phyloP scores from a whole-genome alignment of 2,888 invertebrate genomes.

The Hedya salicella region DNA sequence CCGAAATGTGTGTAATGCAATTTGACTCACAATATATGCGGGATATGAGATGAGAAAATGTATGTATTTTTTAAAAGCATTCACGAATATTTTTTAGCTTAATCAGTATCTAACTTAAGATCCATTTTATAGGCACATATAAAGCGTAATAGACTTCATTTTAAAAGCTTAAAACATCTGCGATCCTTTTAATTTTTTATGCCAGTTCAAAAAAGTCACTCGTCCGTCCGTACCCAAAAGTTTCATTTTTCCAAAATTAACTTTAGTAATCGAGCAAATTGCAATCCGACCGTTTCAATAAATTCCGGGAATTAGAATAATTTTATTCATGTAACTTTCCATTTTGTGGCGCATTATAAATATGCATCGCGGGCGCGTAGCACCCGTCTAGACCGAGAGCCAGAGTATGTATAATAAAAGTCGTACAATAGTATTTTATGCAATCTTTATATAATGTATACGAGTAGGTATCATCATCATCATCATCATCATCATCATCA shows the following conservation, averaged over 20 bases:
- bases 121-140: neutral
- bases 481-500: too few species aligned
- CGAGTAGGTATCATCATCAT: too few species aligned
- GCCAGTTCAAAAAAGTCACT: neutral
- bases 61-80: too few species aligned
- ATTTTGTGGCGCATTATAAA: slow-evolving; percentile 1
- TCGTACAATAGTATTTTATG: too few species aligned
- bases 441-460: too few species aligned
- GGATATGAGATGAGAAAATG: too few species aligned
- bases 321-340: slow-evolving; percentile 20
- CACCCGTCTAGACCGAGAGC: neutral
- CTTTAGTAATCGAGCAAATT: slow-evolving; percentile 15
- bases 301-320: slow-evolving; percentile 12
- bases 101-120: too few species aligned
- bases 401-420: too few species aligned
- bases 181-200: slow-evolving; percentile 8
- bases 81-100: too few species aligned
- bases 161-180: slow-evolving; percentile 4
- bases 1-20: too few species aligned
- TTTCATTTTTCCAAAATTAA: slow-evolving; percentile 12
- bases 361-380: slow-evolving; percentile 14
- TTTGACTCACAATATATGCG: too few species aligned
- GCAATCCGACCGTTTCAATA: slow-evolving; percentile 17
- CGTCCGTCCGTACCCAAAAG: slow-evolving; percentile 9
- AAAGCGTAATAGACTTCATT: neutral